Base-by-base conservation (phyloP, 1,140 invertebrate species). In the Drosophila ambigua region DNA sequence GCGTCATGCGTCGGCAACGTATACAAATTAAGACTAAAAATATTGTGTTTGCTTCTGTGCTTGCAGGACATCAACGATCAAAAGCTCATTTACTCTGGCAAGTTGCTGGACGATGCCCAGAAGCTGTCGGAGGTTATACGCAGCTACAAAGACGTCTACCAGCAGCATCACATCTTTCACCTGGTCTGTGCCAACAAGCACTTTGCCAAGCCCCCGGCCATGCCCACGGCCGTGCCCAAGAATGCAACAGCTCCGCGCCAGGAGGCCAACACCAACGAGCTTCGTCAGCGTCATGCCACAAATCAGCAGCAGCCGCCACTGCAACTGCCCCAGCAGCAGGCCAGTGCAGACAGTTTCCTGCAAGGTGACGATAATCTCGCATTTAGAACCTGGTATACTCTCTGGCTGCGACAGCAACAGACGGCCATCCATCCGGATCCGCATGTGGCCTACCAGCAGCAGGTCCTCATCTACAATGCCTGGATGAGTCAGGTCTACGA, bases 1-100 rank as follows among this genome's bases (percentile, higher is more conserved):
- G 67, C 67, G 67, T 71, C 67, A 71, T 71, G 52, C 65, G 69
- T 39, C 6, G 5, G 35, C 35, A 13, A 11, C 35, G 35, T 39
- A 11, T 13, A 39, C 13, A 31, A 9, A 9, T 0, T 3, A 20
- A 20, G 20, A 20, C 20, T 20, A 20, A 20, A 20, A 20, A 20
- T 20, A 20, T 20, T 20, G 31, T 35, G 2, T 8, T 39, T 35
- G 0, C n/a, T 9, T 31, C 9, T 44, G 45, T 16, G 6, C 2
- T 6, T 49, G 5, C 45, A 87, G 97, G 94, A 94, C 90, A 94
- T 94, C 57, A 94, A 95, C 65, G 96, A 97, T 75, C 97, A 98
- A 87, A 97, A 97, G 92, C 93, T 98, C 0, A 98, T 98, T 79
- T 98, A 98, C 92, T 97, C 96, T 7, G 97, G 97, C n/a, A 96